phyloP scores from a whole-genome alignment of 2,797 vertebrate species.

The Sorex maritimensis region DNA sequence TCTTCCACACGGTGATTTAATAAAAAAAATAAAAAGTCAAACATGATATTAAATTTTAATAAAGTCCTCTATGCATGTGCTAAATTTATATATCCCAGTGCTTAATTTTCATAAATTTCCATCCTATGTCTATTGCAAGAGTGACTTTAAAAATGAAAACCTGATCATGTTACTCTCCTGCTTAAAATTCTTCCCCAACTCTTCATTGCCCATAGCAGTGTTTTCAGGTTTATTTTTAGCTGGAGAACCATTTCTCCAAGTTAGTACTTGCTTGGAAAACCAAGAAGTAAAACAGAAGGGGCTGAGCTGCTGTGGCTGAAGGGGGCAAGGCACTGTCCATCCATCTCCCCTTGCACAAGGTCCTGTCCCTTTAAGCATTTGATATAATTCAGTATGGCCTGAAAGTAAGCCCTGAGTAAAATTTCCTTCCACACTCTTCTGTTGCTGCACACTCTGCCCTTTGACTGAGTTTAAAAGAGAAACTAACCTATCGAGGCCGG shows the following conservation, averaged over 20 bases:
- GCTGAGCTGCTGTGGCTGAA: not conserved
- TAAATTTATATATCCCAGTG: not conserved
- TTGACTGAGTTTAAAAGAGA: not conserved
- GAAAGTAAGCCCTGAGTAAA: no score
- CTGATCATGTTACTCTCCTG: not conserved
- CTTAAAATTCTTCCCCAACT: conserved; percentile 35
- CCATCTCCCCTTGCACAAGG: no score
- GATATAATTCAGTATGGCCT: not conserved
- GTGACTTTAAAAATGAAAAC: conserved; percentile 50
- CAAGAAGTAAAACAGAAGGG: not conserved
- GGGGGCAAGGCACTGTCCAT: not conserved
- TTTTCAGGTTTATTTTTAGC: conserved; percentile 64
- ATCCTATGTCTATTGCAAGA: not conserved
- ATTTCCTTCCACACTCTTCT: not conserved
- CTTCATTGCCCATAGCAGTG: not conserved
- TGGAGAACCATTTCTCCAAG: conserved; percentile 34
- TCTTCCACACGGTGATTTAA: no score
- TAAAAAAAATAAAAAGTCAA: no score
- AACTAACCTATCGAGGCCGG: not conserved
- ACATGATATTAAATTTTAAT: not conserved
- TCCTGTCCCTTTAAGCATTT: not conserved
- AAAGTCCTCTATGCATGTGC: not conserved
- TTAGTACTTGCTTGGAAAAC: not conserved
- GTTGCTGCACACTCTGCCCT: not conserved
- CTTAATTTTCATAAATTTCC: conserved; percentile 5